These are phyloP conservation scores for Propithecus coquereli DNA, from an alignment of 2,113 vertebrate genomes.

Conservation along the genomic window DNA sequence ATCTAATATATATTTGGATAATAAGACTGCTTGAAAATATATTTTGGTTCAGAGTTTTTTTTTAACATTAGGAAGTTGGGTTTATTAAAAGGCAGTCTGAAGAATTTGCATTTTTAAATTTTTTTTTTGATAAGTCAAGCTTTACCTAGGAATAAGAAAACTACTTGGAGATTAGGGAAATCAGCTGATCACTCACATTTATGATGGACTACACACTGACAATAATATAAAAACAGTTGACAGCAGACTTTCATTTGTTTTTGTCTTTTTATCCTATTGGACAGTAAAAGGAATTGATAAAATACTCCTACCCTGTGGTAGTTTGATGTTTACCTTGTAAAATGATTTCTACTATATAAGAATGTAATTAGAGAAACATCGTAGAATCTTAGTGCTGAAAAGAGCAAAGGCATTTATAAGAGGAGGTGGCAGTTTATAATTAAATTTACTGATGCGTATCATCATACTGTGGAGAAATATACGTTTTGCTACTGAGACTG, in stretches of 20 bases:
- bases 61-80: conserved; percentile 40
- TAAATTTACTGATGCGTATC: background rate
- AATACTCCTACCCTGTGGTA: background rate
- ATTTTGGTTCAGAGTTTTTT: background rate
- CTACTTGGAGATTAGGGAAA: background rate
- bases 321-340: conserved; percentile 12
- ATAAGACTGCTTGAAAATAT: conserved; percentile 50
- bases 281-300: conserved; percentile 9
- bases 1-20: conserved; percentile 1
- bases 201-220: background rate
- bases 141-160: conserved; percentile 14
- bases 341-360: conserved; percentile 6
- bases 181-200: background rate
- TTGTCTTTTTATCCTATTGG: background rate
- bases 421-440: background rate
- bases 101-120: background rate
- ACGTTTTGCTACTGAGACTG: background rate
- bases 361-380: conserved; percentile 20
- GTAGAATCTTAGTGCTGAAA: conserved; percentile 10
- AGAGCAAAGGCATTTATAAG: background rate
- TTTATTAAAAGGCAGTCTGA: conserved; percentile 60
- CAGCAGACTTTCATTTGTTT: background rate
- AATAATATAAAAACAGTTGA: background rate
- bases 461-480: background rate
- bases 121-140: background rate